Evolutionary conservation across 2,113 vertebrate genomes (phyloP).

Genomic region (Cygnus buccinator): DNA sequence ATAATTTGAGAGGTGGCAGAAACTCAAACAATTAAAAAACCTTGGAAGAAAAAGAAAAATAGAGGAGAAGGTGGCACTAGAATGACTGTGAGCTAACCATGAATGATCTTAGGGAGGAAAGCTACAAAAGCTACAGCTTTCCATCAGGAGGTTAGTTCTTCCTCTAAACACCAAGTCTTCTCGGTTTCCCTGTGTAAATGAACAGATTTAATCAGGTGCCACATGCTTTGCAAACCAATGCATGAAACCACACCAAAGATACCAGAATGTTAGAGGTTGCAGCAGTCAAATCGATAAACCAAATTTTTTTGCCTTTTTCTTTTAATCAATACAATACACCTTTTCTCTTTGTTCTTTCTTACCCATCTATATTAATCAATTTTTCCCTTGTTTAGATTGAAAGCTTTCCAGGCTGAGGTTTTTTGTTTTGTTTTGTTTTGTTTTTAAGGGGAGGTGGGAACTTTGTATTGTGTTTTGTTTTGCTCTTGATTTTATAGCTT

Average conservation of each 20-base stretch:
- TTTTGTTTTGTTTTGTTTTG: background rate
- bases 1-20: background rate
- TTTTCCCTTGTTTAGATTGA: background rate
- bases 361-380: background rate
- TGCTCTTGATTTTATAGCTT: background rate
- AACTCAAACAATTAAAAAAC: background rate
- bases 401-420: background rate
- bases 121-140: background rate
- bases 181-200: background rate
- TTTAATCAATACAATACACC: background rate
- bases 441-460: background rate
- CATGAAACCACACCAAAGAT: background rate
- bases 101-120: background rate
- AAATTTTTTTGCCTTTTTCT: background rate
- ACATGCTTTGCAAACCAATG: background rate
- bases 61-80: background rate
- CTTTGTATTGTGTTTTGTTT: background rate
- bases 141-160: background rate
- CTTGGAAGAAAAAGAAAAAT: background rate
- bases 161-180: background rate
- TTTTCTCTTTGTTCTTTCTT: background rate
- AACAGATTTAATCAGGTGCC: background rate
- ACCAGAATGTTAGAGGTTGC: background rate
- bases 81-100: background rate
- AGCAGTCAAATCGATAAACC: background rate